A percentile compares a stretch with the other conserved stretches of the same genome.
These are phyloP conservation scores for Glaucomys volans DNA, from an alignment of 2,113 vertebrate species.

Conservation along the genomic window DNA sequence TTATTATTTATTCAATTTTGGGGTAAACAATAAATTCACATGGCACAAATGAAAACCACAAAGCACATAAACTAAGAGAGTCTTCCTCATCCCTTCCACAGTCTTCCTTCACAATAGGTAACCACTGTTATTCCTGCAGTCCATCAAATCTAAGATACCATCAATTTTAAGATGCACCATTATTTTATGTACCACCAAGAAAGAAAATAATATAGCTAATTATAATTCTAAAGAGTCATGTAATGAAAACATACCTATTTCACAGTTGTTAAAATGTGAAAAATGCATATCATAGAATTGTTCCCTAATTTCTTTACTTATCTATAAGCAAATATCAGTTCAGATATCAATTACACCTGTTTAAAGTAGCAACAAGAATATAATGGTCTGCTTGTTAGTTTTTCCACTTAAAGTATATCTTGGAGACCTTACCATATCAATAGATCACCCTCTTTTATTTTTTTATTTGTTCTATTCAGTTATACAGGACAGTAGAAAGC, in stretches of 20 bases:
- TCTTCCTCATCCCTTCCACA: not conserved
- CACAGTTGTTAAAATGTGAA: conserved; percentile 45
- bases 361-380: conserved; percentile 4
- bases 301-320: conserved; percentile 25
- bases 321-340: conserved; percentile 41
- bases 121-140: conserved; percentile 6
- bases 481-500: no score
- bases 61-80: conserved; percentile 1
- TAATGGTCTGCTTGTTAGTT: not conserved
- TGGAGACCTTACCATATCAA: not conserved
- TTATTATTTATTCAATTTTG: conserved; percentile 50
- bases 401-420: conserved; percentile 42
- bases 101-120: conserved; percentile 7
- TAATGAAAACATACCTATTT: conserved; percentile 34
- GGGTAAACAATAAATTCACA: conserved; percentile 6
- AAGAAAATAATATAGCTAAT: conserved; percentile 62
- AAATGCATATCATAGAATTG: conserved; percentile 21
- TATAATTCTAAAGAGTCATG: conserved; percentile 31
- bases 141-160: conserved; percentile 26
- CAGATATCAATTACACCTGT: not conserved
- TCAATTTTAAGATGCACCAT: conserved; percentile 53
- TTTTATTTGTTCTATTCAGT: no score
- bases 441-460: conserved; percentile 19
- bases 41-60: conserved; percentile 23
- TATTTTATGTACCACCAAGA: conserved; percentile 58